These are phyloP conservation scores for Paratilapia polleni DNA, from an alignment of 2,113 vertebrate genomes.

Conservation along the genomic window DNA sequence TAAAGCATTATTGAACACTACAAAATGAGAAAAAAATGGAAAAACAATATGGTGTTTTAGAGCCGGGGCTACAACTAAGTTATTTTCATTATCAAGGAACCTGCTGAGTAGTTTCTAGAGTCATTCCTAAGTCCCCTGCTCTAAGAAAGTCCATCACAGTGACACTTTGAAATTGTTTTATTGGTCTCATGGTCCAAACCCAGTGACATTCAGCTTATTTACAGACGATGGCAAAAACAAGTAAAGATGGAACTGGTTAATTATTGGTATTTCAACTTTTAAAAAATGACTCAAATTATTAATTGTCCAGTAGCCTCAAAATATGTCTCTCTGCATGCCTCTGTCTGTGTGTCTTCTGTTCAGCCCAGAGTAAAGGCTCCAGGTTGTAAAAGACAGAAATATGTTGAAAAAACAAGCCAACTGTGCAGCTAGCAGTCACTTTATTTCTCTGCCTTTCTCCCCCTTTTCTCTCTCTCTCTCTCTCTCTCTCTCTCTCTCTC, in stretches of 20 bases:
- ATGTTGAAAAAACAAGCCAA: constrained; percentile 35
- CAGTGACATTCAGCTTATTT: background rate
- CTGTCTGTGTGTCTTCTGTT: background rate
- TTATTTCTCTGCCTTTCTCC: background rate
- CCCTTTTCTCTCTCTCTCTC: no score
- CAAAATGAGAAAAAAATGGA: background rate
- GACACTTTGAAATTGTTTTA: background rate
- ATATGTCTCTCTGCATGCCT: background rate
- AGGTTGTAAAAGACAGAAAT: constrained; percentile 32
- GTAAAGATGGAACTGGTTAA: background rate
- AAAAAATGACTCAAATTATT: background rate
- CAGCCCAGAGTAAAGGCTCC: background rate
- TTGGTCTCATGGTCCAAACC: background rate
- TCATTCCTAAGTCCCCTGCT: background rate
- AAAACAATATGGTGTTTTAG: no score
- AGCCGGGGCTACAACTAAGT: background rate
- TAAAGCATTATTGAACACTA: background rate
- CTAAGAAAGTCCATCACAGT: background rate
- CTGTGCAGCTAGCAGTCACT: constrained; percentile 9
- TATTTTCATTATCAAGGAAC: background rate
- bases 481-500: background rate
- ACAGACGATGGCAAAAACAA: no score
- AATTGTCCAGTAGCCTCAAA: background rate
- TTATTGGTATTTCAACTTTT: background rate
- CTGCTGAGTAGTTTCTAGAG: background rate